These are phyloP conservation scores for Microcebus tavaratra DNA, from an alignment of 2,113 vertebrate species.

Conservation along the genomic window DNA sequence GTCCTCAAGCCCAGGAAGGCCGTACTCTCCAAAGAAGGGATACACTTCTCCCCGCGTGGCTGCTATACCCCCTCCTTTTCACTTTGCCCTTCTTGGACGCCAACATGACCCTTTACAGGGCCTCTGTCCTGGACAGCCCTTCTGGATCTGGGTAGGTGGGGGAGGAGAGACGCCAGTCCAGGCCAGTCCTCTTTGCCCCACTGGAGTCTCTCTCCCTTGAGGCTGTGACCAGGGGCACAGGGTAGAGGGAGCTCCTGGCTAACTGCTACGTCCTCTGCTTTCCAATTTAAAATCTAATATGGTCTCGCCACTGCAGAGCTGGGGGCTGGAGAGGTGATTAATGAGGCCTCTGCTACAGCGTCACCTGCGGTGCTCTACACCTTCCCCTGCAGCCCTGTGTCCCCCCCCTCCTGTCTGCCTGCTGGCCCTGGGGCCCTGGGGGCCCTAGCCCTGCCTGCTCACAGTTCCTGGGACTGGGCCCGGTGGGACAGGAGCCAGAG, in stretches of 20 bases:
- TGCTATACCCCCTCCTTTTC: background rate
- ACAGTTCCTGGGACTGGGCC: background rate
- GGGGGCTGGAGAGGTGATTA: constrained; percentile 80
- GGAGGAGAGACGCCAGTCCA: background rate
- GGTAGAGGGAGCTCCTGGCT: constrained; percentile 58
- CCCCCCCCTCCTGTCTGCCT: constrained; percentile 1
- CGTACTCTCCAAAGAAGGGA: background rate
- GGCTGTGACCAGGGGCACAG: constrained; percentile 36
- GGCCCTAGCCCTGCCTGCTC: background rate
- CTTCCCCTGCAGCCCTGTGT: constrained; percentile 44
- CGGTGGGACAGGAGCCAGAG: background rate
- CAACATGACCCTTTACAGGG: background rate
- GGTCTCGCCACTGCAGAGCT: constrained; percentile 72
- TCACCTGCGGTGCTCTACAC: constrained; percentile 66
- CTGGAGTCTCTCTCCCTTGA: background rate
- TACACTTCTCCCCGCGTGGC: background rate
- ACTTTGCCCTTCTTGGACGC: background rate
- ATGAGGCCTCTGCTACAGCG: constrained; percentile 72
- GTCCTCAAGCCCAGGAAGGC: constrained; percentile 1
- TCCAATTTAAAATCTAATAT: constrained; percentile 87
- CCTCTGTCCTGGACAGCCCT: background rate
- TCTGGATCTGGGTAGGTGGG: background rate
- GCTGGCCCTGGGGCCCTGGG: background rate
- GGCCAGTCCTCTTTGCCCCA: background rate
- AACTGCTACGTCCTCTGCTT: constrained; percentile 73